Base-by-base conservation (phyloP, 2,888 invertebrate species). In the Lysandra bellargus region DNA sequence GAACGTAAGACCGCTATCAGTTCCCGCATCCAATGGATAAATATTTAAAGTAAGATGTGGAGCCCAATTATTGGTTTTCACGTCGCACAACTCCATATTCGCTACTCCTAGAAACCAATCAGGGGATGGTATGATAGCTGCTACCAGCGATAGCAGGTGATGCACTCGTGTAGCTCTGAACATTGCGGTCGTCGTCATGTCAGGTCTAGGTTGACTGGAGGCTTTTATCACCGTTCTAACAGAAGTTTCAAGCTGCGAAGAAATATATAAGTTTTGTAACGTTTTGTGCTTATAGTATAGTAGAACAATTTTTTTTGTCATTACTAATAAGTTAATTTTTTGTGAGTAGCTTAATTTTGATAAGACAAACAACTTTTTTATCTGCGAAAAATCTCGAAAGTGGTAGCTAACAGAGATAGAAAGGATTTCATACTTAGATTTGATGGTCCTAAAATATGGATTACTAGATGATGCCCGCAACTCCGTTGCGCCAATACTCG, bases 91-190 rank as follows among this genome's bases (percentile, higher is more conserved):
- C 88, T 99, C 98, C 79, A 99, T 91, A 0, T 97, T 97, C 64
- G 97, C 97, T 0, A 99, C 96, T 1, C 99, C 99, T 1, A 99
- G 97, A 82, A 99, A 97, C 99, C 99, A 99, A 91, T 99, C 99
- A 0, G 99, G 99, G 0, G 99, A 94, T 0, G 94, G 94, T 60
- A 92, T 83, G 33, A 94, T 89, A 1, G 91, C 92, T 0, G 91
- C 88, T 1, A 89, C 93, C 5, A 94, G 81, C 0, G 94, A 92
- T 1, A 94, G 89, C 17, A 91, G 84, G 79, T 94, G 94, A 79
- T 92, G 89, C 5, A 88, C 86, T 12, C 83, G 85, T n/a, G 88
- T 91, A 1, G 87, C 90, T 9, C 93, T 87, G 81, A 94, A 93
- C 78, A 88, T 91, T 0, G 92, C 86, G 0, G 87, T 83, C 0